Percentiles rank a stretch among this genome's conserved stretches.
Conservation (phyloP, 2,888 invertebrate species). For the Mesodorylaimus sp. region DNA sequence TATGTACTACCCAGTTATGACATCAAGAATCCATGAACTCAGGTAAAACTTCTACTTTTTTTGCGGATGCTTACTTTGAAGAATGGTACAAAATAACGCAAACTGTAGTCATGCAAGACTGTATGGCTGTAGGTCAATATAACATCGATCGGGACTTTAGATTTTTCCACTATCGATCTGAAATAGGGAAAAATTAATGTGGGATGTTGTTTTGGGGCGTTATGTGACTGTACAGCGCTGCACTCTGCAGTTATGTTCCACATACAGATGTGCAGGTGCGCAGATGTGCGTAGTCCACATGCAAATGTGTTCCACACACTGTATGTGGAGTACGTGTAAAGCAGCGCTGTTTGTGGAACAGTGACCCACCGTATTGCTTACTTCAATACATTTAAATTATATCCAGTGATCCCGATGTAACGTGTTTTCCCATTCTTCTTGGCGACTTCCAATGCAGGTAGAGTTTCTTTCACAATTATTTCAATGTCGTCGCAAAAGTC, state of each 20-base stretch:
- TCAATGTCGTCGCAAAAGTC: slow-evolving; percentile 62
- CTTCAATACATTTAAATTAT: slow-evolving; percentile 55
- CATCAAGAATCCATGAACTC: too few relatives aligned
- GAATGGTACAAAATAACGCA: slow-evolving; percentile 51
- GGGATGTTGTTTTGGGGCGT: too few relatives aligned
- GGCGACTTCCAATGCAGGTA: slow-evolving; percentile 58
- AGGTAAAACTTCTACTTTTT: too few relatives aligned
- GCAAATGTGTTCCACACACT: too few relatives aligned
- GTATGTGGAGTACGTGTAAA: too few relatives aligned
- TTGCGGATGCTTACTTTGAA: too few relatives aligned
- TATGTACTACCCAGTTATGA: too few relatives aligned
- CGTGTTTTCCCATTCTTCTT: slow-evolving; percentile 48
- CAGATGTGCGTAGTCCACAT: too few relatives aligned
- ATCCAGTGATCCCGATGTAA: slow-evolving; percentile 63
- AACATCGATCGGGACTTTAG: slow-evolving; percentile 45
- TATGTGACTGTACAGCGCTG: too few relatives aligned
- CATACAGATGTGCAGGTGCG: too few relatives aligned
- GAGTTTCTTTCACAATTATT: slow-evolving; percentile 58
- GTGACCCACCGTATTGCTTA: slow-evolving; percentile 34
- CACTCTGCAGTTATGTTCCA: too few relatives aligned
- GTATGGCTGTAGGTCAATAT: slow-evolving; percentile 59
- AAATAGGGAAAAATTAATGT: too few relatives aligned
- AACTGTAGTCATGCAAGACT: slow-evolving; percentile 56
- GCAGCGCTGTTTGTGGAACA: slow-evolving; percentile 1
- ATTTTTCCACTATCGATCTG: slow-evolving; percentile 31